Conservation (phyloP, 2,797 vertebrate genomes). For the Eremophila alpestris region DNA sequence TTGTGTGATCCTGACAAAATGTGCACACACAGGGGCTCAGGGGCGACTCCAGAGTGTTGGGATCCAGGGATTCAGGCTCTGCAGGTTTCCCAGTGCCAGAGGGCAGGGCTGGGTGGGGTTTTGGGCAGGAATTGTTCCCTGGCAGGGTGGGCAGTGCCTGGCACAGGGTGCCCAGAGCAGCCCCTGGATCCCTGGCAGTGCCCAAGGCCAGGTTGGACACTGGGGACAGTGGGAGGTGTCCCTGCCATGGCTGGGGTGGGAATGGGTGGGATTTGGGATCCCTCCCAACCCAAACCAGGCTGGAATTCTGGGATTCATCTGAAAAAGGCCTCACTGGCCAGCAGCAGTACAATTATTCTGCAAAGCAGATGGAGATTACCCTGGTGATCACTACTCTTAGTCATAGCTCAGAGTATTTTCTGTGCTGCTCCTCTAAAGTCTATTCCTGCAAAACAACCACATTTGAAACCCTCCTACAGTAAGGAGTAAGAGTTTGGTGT, state of each 20-base stretch:
- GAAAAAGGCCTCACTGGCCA: not conserved
- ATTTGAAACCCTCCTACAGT: not conserved
- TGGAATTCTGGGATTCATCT: not conserved
- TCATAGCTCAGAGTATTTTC: constrained; percentile 43
- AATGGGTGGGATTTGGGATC: rapidly evolving
- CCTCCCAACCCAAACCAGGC: not conserved
- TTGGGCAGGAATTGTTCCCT: not conserved
- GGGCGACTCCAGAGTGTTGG: rapidly evolving
- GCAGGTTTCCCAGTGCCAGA: not conserved
- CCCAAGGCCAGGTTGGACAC: not conserved
- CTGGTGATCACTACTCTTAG: constrained; percentile 49
- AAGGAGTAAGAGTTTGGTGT: not conserved
- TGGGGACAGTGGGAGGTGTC: not conserved
- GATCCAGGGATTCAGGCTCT: not conserved
- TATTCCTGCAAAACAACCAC: constrained; percentile 6
- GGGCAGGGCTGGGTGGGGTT: not conserved
- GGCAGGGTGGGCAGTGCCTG: not conserved
- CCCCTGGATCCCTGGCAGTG: not conserved
- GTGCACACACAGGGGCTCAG: not conserved
- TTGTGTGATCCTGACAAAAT: too few species aligned
- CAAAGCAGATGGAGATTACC: constrained; percentile 45
- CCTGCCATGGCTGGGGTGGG: not conserved
- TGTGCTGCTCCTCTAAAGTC: not conserved
- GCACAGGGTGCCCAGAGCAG: not conserved
- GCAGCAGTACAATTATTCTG: not conserved